phyloP scores from a whole-genome alignment of 2,797 vertebrate species.

The Heterohyrax brucei region DNA sequence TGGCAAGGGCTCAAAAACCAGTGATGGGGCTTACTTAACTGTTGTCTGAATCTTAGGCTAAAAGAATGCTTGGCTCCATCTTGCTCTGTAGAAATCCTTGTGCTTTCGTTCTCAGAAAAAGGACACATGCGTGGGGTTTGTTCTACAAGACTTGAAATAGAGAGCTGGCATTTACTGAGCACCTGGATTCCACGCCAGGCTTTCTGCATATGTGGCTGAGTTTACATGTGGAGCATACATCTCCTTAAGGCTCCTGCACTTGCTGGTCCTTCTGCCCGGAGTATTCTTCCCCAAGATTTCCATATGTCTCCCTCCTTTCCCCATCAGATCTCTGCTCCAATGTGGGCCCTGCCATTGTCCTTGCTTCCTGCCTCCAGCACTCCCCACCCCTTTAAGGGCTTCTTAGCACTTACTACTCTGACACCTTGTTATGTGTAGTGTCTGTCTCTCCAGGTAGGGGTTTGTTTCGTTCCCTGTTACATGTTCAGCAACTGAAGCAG shows the following conservation, averaged over 20 bases:
- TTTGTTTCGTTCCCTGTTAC: neutral
- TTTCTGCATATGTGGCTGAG: conserved; percentile 70
- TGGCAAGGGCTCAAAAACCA: neutral
- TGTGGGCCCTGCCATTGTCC: neutral
- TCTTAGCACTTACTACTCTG: neutral
- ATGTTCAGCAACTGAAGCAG: neutral
- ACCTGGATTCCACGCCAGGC: conserved; percentile 79
- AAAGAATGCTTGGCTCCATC: conserved; percentile 67
- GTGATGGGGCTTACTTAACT: neutral
- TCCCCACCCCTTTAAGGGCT: neutral
- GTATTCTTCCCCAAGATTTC: neutral
- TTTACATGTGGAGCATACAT: conserved; percentile 38
- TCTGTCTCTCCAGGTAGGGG: neutral
- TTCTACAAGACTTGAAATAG: conserved; percentile 81
- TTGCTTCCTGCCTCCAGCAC: neutral
- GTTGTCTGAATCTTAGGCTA: conserved; percentile 61
- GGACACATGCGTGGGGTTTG: conserved; percentile 80
- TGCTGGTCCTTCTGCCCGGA: conserved; percentile 1
- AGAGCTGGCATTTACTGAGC: conserved; percentile 83
- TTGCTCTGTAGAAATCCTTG: conserved; percentile 72
- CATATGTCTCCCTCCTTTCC: neutral
- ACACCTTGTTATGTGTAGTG: neutral
- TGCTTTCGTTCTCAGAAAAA: conserved; percentile 70
- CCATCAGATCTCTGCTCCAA: neutral
- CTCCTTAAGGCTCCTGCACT: conserved; percentile 54